Evolutionary conservation across 2,888 invertebrate genomes (phyloP).

Genomic region (Sinotaia quadrata): DNA sequence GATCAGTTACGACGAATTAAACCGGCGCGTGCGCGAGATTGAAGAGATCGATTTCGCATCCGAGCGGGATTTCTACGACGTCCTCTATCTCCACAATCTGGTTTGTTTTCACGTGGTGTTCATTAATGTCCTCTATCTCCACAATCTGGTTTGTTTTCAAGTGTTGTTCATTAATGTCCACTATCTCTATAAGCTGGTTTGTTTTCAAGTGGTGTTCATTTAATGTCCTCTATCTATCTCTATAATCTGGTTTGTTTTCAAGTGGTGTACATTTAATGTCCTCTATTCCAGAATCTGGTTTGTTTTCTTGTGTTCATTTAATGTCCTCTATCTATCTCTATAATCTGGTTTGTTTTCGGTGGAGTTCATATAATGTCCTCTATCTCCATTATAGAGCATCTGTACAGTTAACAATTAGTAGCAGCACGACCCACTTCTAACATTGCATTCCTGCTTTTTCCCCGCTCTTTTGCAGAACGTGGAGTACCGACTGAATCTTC

Average conservation of each 20-base stretch:
- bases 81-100: slow-evolving; percentile 21
- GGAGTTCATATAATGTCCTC: not conserved
- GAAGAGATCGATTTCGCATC: slow-evolving; percentile 26
- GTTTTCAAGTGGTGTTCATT: slow-evolving; percentile 10
- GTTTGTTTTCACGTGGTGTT: slow-evolving; percentile 11
- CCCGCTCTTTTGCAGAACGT: slow-evolving; percentile 41
- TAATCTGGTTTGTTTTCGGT: not conserved
- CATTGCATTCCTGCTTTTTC: too few relatives aligned
- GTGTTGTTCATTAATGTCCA: slow-evolving; percentile 23
- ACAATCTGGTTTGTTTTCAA: slow-evolving; percentile 16
- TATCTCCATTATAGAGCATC: too few relatives aligned
- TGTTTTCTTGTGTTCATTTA: too few relatives aligned
- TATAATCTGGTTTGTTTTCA: slow-evolving; percentile 14
- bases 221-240: slow-evolving; percentile 24
- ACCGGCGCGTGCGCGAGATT: slow-evolving; percentile 26
- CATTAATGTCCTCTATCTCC: slow-evolving; percentile 24
- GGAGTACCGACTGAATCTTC: slow-evolving; percentile 55
- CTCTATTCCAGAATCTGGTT: slow-evolving; percentile 25
- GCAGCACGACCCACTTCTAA: too few relatives aligned
- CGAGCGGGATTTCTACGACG: slow-evolving; percentile 21
- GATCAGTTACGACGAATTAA: slow-evolving; percentile 27
- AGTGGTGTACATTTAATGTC: slow-evolving; percentile 22
- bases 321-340: not conserved
- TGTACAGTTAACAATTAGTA: too few relatives aligned
- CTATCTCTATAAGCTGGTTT: slow-evolving; percentile 18